Evolutionary conservation across 64 coral and sea anemone species (phyloP).

Genomic region (Actinia tenebrosa): DNA sequence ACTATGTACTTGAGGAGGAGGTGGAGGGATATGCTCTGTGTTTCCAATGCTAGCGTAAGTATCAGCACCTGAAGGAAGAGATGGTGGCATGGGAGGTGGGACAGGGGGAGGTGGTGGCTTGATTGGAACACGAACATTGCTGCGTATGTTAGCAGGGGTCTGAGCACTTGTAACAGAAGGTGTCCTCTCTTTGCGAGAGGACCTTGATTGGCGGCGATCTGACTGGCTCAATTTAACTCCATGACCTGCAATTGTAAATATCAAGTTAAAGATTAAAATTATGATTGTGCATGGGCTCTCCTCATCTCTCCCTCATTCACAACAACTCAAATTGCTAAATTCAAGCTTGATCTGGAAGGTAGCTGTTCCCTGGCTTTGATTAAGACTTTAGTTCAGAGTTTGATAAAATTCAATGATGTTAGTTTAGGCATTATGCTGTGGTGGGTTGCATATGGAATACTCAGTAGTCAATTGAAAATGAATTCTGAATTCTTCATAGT

Average conservation of each 20-base stretch:
- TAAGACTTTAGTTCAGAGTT: too few species aligned
- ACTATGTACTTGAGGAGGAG: slow-evolving; percentile 30
- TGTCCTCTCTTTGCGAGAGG: slow-evolving; percentile 19
- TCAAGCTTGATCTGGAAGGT: too few species aligned
- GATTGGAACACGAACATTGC: slow-evolving; percentile 11
- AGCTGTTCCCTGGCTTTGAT: too few species aligned
- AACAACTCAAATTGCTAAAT: too few species aligned
- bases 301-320: too few species aligned
- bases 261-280: not conserved
- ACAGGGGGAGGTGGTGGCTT: slow-evolving; percentile 92
- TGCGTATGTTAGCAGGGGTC: not conserved
- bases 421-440: too few species aligned
- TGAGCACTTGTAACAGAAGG: slow-evolving; percentile 16
- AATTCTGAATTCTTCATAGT: too few species aligned
- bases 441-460: too few species aligned
- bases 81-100: slow-evolving; percentile 74
- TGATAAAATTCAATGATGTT: too few species aligned
- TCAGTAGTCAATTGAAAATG: too few species aligned
- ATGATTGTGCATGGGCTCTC: too few species aligned
- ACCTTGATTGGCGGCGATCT: slow-evolving; percentile 25
- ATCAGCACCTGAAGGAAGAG: slow-evolving; percentile 34
- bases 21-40: slow-evolving; percentile 1
- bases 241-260: slow-evolving; percentile 40
- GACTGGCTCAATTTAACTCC: slow-evolving; percentile 63
- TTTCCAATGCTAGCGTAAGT: slow-evolving; percentile 29